Evolutionary conservation across 2,113 vertebrate species (phyloP), one percentile per base, ranked within the genome.

Genomic region (Prionailurus viverrinus): DNA sequence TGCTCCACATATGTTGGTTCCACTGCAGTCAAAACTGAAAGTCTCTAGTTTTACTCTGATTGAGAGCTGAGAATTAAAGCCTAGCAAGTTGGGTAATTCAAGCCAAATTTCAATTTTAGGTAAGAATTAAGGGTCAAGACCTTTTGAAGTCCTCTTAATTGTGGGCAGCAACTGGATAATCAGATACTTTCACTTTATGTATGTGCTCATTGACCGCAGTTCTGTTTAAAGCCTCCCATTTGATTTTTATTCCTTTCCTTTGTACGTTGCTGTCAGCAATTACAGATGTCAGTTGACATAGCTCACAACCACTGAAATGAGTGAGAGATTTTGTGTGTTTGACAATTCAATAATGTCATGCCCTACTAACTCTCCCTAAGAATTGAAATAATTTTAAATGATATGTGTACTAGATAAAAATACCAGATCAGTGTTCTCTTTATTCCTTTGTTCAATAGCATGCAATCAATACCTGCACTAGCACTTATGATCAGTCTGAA

Each of bases 1-100:
- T 90, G 87, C 5, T 78, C 21, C 58, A 85, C 94, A 95, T 97
- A 98, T 97, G 92, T 71, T 91, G 58, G 51, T 80, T 31, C 36
- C 45, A 39, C 4, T 73, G 41, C 36, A 96, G 90, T 88, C 66
- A 90, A 92, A 95, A 97, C 66, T 73, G 78, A 18, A 89, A 95
- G 29, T 53, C 80, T 94, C 7, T 85, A 90, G 65, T 93, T 97
- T 94, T 80, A 76, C 25, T n/a, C 23, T 55, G 7, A 92, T 82
- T 88, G 87, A 93, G 63, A 96, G 25, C 14, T 78, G 84, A 84
- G 13, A 69, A 92, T 81, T 58, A 93, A 94, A 71, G 19, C 81
- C 27, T 21, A 76, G 10, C 23, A 96, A 97, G 61, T 93, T 45
- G 27, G 3, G n/a, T 39, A 83, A 87, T 90, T 91, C n/a, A 80